Percentiles rank a stretch among this genome's conserved stretches.
Conservation (phyloP, 2,113 vertebrate genomes). For the Charadrius vociferus region DNA sequence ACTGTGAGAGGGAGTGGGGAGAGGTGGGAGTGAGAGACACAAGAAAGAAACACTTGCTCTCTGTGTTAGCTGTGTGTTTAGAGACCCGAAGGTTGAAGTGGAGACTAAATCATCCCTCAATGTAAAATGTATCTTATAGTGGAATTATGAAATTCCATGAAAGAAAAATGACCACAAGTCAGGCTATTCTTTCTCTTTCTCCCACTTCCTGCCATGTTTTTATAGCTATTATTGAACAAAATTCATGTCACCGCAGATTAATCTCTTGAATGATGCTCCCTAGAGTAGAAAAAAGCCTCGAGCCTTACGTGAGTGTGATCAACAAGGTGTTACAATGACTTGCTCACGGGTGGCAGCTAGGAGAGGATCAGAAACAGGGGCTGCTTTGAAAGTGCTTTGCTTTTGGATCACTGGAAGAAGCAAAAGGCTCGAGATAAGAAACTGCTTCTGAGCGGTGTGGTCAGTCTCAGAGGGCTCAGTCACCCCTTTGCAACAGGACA, state of each 20-base stretch:
- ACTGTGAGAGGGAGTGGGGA: background rate
- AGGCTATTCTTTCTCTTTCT: background rate
- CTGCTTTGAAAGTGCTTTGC: background rate
- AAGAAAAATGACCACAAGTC: background rate
- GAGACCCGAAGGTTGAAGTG: background rate
- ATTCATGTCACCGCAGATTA: background rate
- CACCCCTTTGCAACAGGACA: background rate
- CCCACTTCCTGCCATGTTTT: background rate
- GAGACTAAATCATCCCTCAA: background rate
- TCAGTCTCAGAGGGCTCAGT: background rate
- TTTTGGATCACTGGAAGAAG: background rate
- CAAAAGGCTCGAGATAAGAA: background rate
- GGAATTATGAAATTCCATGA: background rate
- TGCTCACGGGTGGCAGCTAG: background rate
- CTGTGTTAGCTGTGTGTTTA: background rate
- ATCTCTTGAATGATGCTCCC: background rate
- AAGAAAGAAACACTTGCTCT: background rate
- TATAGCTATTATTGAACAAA: slow-evolving; percentile 15
- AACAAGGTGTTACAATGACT: background rate
- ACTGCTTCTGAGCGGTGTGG: rapidly evolving
- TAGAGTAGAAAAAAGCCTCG: background rate
- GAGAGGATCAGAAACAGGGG: background rate
- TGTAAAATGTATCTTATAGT: background rate
- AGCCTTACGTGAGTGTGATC: background rate
- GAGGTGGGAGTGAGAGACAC: background rate